Base-by-base conservation (phyloP, 2,113 vertebrate species). In the Recurvirostra avosetta region DNA sequence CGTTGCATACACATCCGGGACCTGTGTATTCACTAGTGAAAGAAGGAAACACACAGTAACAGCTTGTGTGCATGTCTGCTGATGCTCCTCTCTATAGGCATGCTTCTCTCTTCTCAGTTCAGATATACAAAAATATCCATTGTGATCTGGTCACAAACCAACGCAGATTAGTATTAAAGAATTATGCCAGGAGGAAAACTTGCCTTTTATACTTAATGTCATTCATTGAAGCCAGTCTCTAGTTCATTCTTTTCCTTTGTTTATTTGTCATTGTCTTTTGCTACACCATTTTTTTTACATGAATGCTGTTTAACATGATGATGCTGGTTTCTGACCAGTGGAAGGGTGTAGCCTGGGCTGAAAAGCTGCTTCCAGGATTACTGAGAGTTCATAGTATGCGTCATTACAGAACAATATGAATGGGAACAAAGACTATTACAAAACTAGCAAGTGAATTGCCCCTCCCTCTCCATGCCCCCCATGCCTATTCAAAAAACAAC, bases 61-160 rank as follows among this genome's bases (percentile, higher is more conserved):
- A 75, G 10, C 74, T 73, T 88, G 70, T 16, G 8, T 67, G 41
- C 8, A 8, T 26, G 17, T 71, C 32, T 70, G 56, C 32, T 75
- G 52, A n/a, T 66, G 17, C 13, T 36, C 36, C 8, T 41, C 25
- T 66, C 19, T 38, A 36, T 85, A 59, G n/a, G 41, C 23, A 49
- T 15, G 11, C 17, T 91, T 73, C 17, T 47, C 50, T 72, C 52
- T 65, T n/a, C 53, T 75, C 72, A 70, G 52, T 85, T 91, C 47
- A 47, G 68, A 94, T 90, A 90, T 61, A 94, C 86, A 97, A 97
- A 96, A 96, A 92, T 70, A 90, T 66, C 88, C 85, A 84, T 58
- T 81, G 53, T 80, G 94, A 90, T 92, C 79, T 81, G 86, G 76
- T 91, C 68, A 91, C 94, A 97, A 97, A 97, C 91, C 92, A 98